phyloP scores from a whole-genome alignment of 2,888 invertebrate species.

The Prenolepis imparis region DNA sequence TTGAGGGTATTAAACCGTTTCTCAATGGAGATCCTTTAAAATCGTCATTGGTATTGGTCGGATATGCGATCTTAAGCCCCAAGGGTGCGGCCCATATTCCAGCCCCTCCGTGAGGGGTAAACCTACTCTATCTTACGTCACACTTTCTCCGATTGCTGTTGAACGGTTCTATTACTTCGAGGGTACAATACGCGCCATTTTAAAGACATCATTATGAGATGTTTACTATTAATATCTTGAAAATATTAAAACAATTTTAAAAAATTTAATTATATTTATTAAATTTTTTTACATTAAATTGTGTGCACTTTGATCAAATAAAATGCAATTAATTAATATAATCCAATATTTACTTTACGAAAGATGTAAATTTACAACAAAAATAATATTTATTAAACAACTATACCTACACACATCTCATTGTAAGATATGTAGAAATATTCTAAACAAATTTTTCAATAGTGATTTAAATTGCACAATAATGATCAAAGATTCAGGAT shows the following conservation, averaged over 20 bases:
- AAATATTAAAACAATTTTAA: neutral
- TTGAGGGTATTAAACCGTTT: neutral
- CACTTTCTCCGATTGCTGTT: constrained; percentile 52
- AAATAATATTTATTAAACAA: neutral
- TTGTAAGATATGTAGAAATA: neutral
- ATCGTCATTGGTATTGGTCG: constrained; percentile 62
- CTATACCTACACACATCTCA: neutral
- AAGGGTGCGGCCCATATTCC: constrained; percentile 67
- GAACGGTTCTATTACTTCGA: constrained; percentile 61
- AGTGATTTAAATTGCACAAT: too few species aligned
- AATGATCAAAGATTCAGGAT: neutral
- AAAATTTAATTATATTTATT: neutral
- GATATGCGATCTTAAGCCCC: constrained; percentile 45
- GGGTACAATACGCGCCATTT: constrained; percentile 63
- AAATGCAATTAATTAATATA: neutral
- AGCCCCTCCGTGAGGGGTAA: constrained; percentile 54
- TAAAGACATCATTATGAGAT: constrained; percentile 48
- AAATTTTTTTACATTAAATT: neutral
- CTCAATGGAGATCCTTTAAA: constrained; percentile 33
- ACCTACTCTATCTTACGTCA: constrained; percentile 49
- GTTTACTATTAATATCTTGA: neutral
- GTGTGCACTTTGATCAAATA: constrained; percentile 1
- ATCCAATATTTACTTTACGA: neutral
- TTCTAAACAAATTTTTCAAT: neutral
- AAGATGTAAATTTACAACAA: neutral